A percentile compares a stretch with the other conserved stretches of the same genome.
Evolutionary conservation across 2,888 invertebrate genomes (phyloP).

Genomic region (Hemaris fuciformis): DNA sequence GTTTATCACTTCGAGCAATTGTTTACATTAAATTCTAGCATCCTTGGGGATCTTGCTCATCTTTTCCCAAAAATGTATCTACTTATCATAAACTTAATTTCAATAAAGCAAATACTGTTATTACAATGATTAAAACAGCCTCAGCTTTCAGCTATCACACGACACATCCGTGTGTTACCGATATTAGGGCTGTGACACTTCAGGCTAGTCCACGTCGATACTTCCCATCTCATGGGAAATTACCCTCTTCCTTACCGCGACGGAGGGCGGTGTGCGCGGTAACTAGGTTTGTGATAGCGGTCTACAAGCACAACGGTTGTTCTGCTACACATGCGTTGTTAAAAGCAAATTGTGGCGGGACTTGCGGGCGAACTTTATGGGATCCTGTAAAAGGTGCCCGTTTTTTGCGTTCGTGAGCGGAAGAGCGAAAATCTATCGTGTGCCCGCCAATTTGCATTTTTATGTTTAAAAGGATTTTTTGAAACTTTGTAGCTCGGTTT

Average conservation of each 20-base stretch:
- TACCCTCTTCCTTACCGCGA: slow-evolving; percentile 44
- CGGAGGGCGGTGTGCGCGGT: slow-evolving; percentile 24
- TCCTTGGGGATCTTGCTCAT: no score
- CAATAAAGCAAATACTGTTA: no score
- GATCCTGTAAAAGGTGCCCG: slow-evolving; percentile 12
- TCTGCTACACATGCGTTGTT: slow-evolving; percentile 40
- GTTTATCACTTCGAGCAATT: no score
- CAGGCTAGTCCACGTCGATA: slow-evolving; percentile 52
- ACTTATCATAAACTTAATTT: no score
- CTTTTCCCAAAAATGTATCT: no score
- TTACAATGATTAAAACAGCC: no score
- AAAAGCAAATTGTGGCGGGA: slow-evolving; percentile 49
- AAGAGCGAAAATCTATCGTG: neutral
- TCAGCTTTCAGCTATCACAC: neutral
- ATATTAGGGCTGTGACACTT: slow-evolving; percentile 32
- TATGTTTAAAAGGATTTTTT: no score
- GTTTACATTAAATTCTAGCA: no score
- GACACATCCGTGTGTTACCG: neutral
- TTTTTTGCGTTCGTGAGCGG: neutral
- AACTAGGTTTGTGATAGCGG: slow-evolving; percentile 42
- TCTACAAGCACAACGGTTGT: slow-evolving; percentile 33
- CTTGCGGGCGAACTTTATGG: slow-evolving; percentile 15
- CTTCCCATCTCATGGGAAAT: slow-evolving; percentile 57
- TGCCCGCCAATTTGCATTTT: no score
- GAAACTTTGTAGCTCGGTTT: no score